These are phyloP conservation scores for Zaprionus obscuricornis DNA, from an alignment of 2,888 invertebrate species.

Conservation along the genomic window DNA sequence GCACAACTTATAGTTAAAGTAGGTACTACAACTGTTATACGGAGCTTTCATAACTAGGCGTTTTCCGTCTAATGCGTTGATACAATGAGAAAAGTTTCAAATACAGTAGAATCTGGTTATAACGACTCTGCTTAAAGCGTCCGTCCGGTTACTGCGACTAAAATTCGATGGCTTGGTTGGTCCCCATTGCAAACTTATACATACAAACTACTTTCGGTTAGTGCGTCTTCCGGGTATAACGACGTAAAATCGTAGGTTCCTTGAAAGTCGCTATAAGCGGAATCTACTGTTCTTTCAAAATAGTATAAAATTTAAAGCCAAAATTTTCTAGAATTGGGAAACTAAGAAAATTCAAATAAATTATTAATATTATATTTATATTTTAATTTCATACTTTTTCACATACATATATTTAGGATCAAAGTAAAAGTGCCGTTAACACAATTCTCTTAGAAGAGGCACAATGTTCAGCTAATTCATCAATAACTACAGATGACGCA, in stretches of 20 bases:
- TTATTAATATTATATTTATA: constrained; percentile 14
- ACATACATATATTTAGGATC: constrained; percentile 22
- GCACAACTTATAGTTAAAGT: constrained; percentile 24
- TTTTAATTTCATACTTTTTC: constrained; percentile 22
- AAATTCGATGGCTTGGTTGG: too few species aligned
- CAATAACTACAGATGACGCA: constrained; percentile 19
- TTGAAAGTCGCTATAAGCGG: too few species aligned
- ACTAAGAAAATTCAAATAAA: constrained; percentile 24
- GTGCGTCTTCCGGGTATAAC: too few species aligned
- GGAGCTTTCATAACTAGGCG: constrained; percentile 22
- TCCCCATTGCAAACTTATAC: too few species aligned
- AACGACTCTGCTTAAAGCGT: too few species aligned
- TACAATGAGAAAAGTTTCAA: constrained; percentile 30
- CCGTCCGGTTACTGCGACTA: too few species aligned
- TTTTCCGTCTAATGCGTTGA: constrained; percentile 19
- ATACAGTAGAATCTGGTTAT: too few species aligned
- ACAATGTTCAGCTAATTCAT: constrained; percentile 14
- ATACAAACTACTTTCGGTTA: too few species aligned
- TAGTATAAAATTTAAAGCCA: constrained; percentile 22
- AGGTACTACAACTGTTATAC: constrained; percentile 21
- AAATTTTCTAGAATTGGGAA: constrained; percentile 23
- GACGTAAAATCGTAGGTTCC: too few species aligned
- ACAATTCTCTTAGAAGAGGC: constrained; percentile 19
- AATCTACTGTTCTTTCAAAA: too few species aligned
- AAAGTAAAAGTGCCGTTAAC: constrained; percentile 19